Evolutionary conservation across 2,797 vertebrate species (phyloP).

Genomic region (Ispidina picta): DNA sequence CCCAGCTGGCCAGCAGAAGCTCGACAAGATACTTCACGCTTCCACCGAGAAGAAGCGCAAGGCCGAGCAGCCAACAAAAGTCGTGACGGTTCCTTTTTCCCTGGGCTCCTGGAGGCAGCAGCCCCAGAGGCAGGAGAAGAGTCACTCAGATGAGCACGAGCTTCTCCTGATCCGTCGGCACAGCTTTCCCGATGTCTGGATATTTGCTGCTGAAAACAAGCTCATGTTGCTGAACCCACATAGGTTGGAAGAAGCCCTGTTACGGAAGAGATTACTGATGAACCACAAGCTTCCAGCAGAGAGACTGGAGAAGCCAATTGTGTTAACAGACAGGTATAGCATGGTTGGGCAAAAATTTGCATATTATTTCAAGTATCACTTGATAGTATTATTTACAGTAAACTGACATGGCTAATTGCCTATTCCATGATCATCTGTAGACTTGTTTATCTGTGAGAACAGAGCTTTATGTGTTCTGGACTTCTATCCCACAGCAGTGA

Average conservation of each 20-base stretch:
- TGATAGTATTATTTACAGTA: neutral
- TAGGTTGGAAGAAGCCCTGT: slow-evolving; percentile 91
- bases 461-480: neutral
- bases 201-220: slow-evolving; percentile 84
- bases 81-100: slow-evolving; percentile 82
- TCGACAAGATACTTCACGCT: slow-evolving; percentile 86
- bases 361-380: neutral
- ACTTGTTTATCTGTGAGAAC: neutral
- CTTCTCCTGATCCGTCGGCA: slow-evolving; percentile 84
- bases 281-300: slow-evolving; percentile 88
- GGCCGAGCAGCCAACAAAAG: slow-evolving; percentile 56
- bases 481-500: neutral
- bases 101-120: slow-evolving; percentile 80
- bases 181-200: slow-evolving; percentile 89
- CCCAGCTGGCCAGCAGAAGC: slow-evolving; percentile 85
- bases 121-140: slow-evolving; percentile 75
- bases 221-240: slow-evolving; percentile 92
- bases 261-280: slow-evolving; percentile 89
- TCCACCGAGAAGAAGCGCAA: slow-evolving; percentile 79
- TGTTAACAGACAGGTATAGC: slow-evolving; percentile 89
- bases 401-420: neutral
- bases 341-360: neutral
- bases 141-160: slow-evolving; percentile 68
- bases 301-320: slow-evolving; percentile 86
- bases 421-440: neutral